These are phyloP conservation scores for Hapalemur alaotrensis DNA, from an alignment of 2,797 vertebrate genomes.

Conservation along the genomic window DNA sequence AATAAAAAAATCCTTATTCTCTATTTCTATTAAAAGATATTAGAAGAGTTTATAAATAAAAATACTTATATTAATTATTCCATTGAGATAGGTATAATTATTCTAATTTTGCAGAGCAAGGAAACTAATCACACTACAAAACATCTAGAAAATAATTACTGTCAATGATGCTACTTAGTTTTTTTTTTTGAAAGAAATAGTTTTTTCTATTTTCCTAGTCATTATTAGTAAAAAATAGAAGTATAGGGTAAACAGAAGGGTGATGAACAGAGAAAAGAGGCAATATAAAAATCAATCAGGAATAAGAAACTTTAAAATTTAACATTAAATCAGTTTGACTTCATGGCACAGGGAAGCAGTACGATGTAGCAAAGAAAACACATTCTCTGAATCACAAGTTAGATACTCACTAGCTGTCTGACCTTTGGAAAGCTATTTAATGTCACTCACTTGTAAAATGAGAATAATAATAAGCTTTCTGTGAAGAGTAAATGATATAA, in stretches of 20 bases:
- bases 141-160: neutral
- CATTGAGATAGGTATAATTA: neutral
- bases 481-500: neutral
- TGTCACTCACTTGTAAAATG: neutral
- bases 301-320: neutral
- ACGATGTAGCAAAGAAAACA: neutral
- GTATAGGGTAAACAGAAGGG: neutral
- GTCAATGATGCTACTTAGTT: neutral
- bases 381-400: neutral
- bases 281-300: neutral
- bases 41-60: constrained; percentile 10
- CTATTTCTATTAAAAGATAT: neutral
- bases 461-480: neutral
- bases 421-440: constrained; percentile 4
- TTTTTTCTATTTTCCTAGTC: neutral
- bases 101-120: neutral
- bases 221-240: neutral
- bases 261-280: neutral
- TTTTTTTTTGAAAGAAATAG: neutral
- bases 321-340: neutral
- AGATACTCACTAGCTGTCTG: neutral
- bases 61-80: neutral
- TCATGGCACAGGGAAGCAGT: neutral
- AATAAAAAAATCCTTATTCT: neutral
- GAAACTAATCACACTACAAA: neutral